These are phyloP conservation scores for Thera obeliscata DNA, from an alignment of 2,888 invertebrate genomes.

Conservation along the genomic window DNA sequence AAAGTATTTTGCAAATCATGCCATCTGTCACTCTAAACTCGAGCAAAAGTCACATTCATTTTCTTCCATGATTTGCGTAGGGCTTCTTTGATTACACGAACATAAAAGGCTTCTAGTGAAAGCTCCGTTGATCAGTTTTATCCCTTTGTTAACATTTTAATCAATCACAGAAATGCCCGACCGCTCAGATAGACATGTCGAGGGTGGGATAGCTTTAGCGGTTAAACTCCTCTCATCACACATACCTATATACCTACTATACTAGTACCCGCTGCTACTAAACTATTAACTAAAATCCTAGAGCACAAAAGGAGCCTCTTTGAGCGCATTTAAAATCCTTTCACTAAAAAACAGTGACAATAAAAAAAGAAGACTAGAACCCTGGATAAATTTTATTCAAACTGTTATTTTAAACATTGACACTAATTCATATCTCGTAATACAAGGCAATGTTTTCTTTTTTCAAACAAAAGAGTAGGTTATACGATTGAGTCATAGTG, in stretches of 20 bases:
- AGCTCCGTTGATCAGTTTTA: slow-evolving; percentile 79
- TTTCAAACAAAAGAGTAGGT: too few species aligned
- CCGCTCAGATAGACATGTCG: slow-evolving; percentile 43
- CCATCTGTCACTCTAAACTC: slow-evolving; percentile 26
- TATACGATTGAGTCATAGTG: too few species aligned
- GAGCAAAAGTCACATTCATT: slow-evolving; percentile 60
- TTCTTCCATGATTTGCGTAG: slow-evolving; percentile 67
- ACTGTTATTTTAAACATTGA: too few species aligned
- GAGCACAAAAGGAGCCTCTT: too few species aligned
- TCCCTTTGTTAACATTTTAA: slow-evolving; percentile 82
- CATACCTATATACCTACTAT: background rate
- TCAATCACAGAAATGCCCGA: slow-evolving; percentile 74
- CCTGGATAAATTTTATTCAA: too few species aligned
- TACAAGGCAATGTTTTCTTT: too few species aligned
- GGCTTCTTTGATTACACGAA: slow-evolving; percentile 77
- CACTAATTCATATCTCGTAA: too few species aligned
- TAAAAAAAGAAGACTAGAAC: too few species aligned
- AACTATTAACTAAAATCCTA: too few species aligned
- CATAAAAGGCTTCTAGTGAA: slow-evolving; percentile 79
- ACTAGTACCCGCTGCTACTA: too few species aligned
- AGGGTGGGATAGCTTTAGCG: slow-evolving; percentile 28
- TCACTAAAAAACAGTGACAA: too few species aligned
- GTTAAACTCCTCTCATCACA: slow-evolving; percentile 6
- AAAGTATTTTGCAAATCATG: background rate
- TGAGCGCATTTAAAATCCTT: too few species aligned